These are phyloP conservation scores for Scaptomyza montana DNA, from an alignment of 1,140 invertebrate genomes.

Conservation along the genomic window DNA sequence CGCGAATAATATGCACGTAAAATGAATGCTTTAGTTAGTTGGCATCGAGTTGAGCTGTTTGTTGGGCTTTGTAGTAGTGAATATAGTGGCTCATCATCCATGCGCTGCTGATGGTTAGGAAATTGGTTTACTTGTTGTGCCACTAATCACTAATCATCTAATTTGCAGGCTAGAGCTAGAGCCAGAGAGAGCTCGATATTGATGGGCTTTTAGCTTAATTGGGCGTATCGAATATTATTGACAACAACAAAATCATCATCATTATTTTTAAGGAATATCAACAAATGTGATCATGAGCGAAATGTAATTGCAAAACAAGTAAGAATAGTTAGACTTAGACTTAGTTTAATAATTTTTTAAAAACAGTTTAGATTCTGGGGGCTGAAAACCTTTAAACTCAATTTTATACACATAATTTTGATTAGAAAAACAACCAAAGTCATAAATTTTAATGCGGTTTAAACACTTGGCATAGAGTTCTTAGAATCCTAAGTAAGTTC, in stretches of 20 bases:
- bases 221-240: slow-evolving; percentile 47
- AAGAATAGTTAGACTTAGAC: not conserved
- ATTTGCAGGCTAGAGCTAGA: slow-evolving; percentile 6
- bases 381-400: too few species aligned
- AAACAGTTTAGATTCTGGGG: too few species aligned
- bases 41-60: too few species aligned
- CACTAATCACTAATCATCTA: slow-evolving; percentile 40
- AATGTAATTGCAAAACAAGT: not conserved
- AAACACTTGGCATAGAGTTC: too few species aligned
- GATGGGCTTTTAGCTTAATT: slow-evolving; percentile 73
- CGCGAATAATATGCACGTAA: slow-evolving; percentile 2
- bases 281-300: slow-evolving; percentile 27
- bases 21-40: not conserved
- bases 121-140: slow-evolving; percentile 8
- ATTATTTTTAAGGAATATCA: slow-evolving; percentile 8
- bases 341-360: too few species aligned
- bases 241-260: not conserved
- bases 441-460: too few species aligned
- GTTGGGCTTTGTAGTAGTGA: too few species aligned
- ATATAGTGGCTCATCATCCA: not conserved
- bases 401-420: too few species aligned
- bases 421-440: too few species aligned
- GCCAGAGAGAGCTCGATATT: slow-evolving; percentile 6
- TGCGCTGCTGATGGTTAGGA: slow-evolving; percentile 43
- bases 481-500: too few species aligned